These are phyloP conservation scores for Rotaria sp. DNA, from an alignment of 2,888 invertebrate genomes.

Conservation along the genomic window DNA sequence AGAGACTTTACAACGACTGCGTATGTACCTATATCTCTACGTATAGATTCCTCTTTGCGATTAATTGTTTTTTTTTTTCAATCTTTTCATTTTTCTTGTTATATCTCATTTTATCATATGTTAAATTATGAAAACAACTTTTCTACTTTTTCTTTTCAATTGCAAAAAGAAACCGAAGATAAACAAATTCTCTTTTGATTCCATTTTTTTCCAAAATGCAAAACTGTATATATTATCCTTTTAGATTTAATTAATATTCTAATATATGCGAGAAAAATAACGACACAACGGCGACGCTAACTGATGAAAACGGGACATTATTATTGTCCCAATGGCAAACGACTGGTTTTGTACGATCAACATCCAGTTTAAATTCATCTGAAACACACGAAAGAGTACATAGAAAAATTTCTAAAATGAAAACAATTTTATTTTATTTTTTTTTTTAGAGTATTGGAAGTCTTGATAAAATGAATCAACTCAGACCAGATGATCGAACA, in stretches of 20 bases:
- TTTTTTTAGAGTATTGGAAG: not conserved
- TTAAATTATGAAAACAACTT: too few relatives aligned
- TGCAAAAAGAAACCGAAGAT: too few relatives aligned
- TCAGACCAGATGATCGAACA: slow-evolving; percentile 5
- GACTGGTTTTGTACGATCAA: not conserved
- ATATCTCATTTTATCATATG: too few relatives aligned
- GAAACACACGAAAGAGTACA: not conserved
- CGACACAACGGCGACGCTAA: not conserved
- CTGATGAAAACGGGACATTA: not conserved
- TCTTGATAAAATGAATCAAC: not conserved
- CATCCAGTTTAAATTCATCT: not conserved
- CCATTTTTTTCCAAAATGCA: too few relatives aligned
- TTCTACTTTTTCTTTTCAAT: too few relatives aligned
- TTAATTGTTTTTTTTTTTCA: not conserved
- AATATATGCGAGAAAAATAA: not conserved
- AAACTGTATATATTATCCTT: not conserved
- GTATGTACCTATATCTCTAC: not conserved
- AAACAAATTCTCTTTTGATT: too few relatives aligned
- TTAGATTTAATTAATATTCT: not conserved
- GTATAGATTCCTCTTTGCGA: not conserved
- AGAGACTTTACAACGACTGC: not conserved
- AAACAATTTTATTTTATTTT: not conserved
- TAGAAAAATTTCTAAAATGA: not conserved
- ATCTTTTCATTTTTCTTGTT: not conserved
- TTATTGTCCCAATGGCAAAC: not conserved